Conservation (phyloP, 2,797 vertebrate species). For the Phrynocephalus guinanensis region DNA sequence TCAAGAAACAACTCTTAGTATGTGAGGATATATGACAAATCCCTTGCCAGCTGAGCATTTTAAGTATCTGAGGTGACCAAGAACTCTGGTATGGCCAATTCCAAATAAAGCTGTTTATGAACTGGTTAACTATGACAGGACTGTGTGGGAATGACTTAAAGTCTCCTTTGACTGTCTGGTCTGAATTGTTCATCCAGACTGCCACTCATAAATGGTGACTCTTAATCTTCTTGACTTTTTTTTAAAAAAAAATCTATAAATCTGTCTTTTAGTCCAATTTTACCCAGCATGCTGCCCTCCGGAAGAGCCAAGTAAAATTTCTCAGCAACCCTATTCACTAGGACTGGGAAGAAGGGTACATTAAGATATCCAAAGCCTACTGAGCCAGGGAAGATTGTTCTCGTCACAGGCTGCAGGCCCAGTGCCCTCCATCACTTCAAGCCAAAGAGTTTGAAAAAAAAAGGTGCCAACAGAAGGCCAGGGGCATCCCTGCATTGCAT, state of each 20-base stretch:
- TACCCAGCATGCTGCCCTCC: neutral
- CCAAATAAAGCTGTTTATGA: constrained; percentile 26
- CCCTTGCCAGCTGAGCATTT: constrained; percentile 18
- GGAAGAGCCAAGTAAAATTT: neutral
- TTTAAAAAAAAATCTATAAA: neutral
- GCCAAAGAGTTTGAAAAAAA: neutral
- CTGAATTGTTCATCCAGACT: constrained; percentile 59
- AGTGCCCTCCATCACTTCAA: neutral
- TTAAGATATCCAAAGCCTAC: neutral
- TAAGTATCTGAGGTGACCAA: constrained; percentile 20
- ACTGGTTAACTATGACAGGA: constrained; percentile 62
- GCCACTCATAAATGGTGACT: neutral
- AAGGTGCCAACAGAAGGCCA: neutral
- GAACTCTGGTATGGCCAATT: constrained; percentile 64
- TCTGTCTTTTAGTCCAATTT: neutral
- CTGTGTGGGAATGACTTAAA: constrained; percentile 60
- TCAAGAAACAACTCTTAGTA: constrained; percentile 4
- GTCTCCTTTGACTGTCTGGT: constrained; percentile 63
- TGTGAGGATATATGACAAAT: constrained; percentile 10
- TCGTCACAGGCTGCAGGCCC: too few species aligned
- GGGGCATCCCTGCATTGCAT: neutral
- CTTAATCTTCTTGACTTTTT: neutral
- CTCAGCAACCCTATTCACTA: neutral
- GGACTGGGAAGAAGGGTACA: neutral
- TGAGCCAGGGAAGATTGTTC: neutral